These are phyloP conservation scores for Archocentrus centrarchus DNA, from an alignment of 2,113 vertebrate genomes.

Conservation along the genomic window DNA sequence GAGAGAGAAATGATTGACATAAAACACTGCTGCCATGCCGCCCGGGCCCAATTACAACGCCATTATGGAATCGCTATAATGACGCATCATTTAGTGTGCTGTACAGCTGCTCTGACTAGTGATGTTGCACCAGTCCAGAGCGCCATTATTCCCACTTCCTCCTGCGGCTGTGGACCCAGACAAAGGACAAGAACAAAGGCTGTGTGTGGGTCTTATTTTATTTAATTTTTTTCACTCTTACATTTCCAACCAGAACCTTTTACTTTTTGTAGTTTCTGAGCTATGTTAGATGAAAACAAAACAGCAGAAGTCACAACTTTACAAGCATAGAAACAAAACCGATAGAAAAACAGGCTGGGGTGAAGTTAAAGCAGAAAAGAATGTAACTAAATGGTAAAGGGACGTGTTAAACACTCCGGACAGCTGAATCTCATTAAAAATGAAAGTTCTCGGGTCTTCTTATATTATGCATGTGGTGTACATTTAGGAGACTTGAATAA, in stretches of 20 bases:
- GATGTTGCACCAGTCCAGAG: conserved; percentile 37
- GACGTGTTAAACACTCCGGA: neutral
- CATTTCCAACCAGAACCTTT: neutral
- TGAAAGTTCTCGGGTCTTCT: neutral
- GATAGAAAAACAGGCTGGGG: neutral
- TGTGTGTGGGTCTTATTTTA: conserved; percentile 44
- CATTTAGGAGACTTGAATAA: conserved; percentile 2
- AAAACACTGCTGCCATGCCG: conserved; percentile 41
- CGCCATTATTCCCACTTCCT: conserved; percentile 49
- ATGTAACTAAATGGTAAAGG: neutral
- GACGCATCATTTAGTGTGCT: conserved; percentile 58
- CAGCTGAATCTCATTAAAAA: conserved; percentile 39
- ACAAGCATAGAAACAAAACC: neutral
- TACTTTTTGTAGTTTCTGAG: neutral
- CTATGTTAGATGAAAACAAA: neutral
- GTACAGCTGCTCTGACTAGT: conserved; percentile 32
- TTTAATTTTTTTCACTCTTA: neutral
- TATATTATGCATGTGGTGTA: neutral
- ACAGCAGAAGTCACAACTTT: neutral
- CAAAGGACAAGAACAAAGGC: conserved; percentile 58
- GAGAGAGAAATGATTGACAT: conserved; percentile 64
- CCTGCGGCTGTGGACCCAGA: conserved; percentile 33
- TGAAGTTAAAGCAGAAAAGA: neutral
- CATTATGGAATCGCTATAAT: conserved; percentile 72
- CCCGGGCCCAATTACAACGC: conserved; percentile 66